Conservation (phyloP, 2,797 vertebrate species). For the Borostomias antarcticus region DNA sequence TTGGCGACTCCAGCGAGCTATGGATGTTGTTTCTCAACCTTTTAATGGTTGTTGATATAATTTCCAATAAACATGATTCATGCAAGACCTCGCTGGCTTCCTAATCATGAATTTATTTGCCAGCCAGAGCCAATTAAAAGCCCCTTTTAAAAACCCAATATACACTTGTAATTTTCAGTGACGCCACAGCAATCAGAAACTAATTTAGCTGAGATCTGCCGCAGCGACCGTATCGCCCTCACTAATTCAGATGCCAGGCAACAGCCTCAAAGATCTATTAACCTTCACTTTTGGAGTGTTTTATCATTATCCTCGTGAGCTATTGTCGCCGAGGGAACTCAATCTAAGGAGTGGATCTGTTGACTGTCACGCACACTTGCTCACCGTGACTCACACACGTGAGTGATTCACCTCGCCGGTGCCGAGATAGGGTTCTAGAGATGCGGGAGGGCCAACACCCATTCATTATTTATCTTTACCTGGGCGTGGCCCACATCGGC, state of each 20-base stretch:
- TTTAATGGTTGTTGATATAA: constrained; percentile 20
- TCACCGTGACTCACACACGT: constrained; percentile 26
- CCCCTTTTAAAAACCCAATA: constrained; percentile 31
- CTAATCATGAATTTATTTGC: constrained; percentile 32
- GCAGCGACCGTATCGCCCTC: constrained; percentile 11
- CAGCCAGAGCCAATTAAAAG: constrained; percentile 42
- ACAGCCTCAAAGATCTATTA: constrained; percentile 46
- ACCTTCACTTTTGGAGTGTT: constrained; percentile 36
- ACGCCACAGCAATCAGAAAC: constrained; percentile 45
- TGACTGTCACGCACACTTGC: constrained; percentile 12
- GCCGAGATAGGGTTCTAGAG: background rate
- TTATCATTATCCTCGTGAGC: constrained; percentile 42
- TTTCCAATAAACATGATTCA: constrained; percentile 9
- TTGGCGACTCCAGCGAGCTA: background rate
- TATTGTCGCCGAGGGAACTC: constrained; percentile 42
- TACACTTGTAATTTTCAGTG: constrained; percentile 31
- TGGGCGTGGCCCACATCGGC: no score
- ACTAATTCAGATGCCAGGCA: constrained; percentile 37
- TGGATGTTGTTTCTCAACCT: constrained; percentile 12
- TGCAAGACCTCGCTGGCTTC: background rate
- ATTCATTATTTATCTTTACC: constrained; percentile 60
- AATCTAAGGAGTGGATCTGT: constrained; percentile 29
- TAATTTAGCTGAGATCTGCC: constrained; percentile 32
- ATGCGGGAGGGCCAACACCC: constrained; percentile 3
- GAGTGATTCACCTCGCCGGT: background rate